These are phyloP conservation scores for Odontophorus gujanensis DNA, from an alignment of 2,113 vertebrate species.

Conservation along the genomic window DNA sequence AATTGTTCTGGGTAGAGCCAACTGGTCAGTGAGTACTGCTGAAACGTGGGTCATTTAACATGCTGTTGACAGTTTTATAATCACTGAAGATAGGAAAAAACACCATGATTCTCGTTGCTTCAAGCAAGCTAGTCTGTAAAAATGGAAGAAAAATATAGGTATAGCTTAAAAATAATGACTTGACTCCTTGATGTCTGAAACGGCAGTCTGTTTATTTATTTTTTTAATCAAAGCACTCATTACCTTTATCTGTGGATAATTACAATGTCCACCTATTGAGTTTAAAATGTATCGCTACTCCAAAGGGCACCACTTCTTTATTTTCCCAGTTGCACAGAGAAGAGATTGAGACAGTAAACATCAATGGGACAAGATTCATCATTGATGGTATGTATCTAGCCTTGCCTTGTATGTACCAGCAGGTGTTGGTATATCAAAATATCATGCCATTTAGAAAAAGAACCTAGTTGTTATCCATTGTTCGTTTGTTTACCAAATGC, in stretches of 20 bases:
- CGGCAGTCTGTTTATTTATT: not conserved
- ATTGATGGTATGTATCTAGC: conserved; percentile 83
- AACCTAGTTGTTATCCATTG: not conserved
- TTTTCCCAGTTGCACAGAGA: conserved; percentile 85
- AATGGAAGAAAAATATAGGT: not conserved
- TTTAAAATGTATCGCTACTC: not conserved
- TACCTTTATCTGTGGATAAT: not conserved
- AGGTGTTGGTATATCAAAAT: not conserved
- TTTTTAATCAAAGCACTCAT: not conserved
- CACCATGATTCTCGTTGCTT: not conserved
- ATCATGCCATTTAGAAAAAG: not conserved
- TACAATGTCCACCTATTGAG: not conserved
- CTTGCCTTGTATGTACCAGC: no score
- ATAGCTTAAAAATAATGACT: not conserved
- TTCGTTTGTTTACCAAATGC: not conserved
- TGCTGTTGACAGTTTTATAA: not conserved
- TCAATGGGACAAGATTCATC: conserved; percentile 88
- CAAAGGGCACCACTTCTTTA: not conserved
- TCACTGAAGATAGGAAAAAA: not conserved
- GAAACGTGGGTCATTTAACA: not conserved
- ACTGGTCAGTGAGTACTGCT: not conserved
- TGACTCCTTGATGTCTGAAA: not conserved
- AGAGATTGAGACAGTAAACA: conserved; percentile 88
- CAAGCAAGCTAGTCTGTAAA: not conserved
- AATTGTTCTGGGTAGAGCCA: not conserved